Evolutionary conservation across 2,888 invertebrate species (phyloP).

Genomic region (Baccha elongata): DNA sequence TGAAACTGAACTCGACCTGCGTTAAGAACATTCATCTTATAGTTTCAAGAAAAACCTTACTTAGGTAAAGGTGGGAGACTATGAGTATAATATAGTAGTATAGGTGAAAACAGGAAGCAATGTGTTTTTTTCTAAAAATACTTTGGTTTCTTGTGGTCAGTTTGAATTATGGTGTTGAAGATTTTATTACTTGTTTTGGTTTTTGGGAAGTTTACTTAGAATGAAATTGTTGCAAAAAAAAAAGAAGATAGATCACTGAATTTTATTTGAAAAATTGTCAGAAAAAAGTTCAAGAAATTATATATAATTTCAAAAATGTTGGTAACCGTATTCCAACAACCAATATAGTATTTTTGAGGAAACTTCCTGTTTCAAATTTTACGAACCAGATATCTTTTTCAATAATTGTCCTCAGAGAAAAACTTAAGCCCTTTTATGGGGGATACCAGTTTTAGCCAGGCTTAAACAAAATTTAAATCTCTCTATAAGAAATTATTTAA

Average conservation of each 20-base stretch:
- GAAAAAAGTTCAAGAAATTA: constrained; percentile 73
- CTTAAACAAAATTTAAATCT: no score
- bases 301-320: no score
- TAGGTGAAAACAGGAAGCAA: neutral
- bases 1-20: constrained; percentile 19
- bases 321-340: no score
- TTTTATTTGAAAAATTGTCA: neutral
- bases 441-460: no score
- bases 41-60: constrained; percentile 39
- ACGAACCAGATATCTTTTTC: no score
- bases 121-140: neutral
- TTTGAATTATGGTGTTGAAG: constrained; percentile 3
- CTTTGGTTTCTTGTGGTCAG: constrained; percentile 7
- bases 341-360: no score
- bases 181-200: constrained; percentile 1
- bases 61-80: neutral
- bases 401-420: no score
- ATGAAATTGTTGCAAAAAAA: neutral
- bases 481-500: no score
- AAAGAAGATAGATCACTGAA: no score
- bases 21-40: constrained; percentile 51
- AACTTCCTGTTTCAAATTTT: no score
- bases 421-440: no score
- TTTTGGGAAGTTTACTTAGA: neutral
- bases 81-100: neutral